A percentile compares a stretch with the other conserved stretches of the same genome.
phyloP scores from a whole-genome alignment of 2,113 vertebrate species.

The Bos taurus region ARS-UCD2.0 NC_037335.1:830001-830500 shows the following conservation, averaged over 20 bases:
- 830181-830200: not conserved
- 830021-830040: constrained; percentile 83
- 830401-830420: not conserved
- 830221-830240: not conserved
- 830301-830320: rapidly evolving
- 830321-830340: not conserved
- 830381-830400: rapidly evolving
- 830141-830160: constrained; percentile 40
- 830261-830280: not conserved
- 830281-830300: not conserved
- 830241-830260: not conserved
- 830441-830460: not conserved
- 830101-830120: constrained; percentile 68
- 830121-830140: constrained; percentile 52
- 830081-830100: constrained; percentile 48
- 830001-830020: constrained; percentile 83
- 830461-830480: not conserved
- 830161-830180: constrained; percentile 30
- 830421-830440: not conserved
- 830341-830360: not conserved
- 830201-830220: not conserved
- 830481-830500: not conserved
- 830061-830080: constrained; percentile 78
- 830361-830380: not conserved
- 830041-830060: constrained; percentile 66